These are phyloP conservation scores for Epinephelus coioides DNA, from an alignment of 2,797 vertebrate genomes.

Conservation along the genomic window DNA sequence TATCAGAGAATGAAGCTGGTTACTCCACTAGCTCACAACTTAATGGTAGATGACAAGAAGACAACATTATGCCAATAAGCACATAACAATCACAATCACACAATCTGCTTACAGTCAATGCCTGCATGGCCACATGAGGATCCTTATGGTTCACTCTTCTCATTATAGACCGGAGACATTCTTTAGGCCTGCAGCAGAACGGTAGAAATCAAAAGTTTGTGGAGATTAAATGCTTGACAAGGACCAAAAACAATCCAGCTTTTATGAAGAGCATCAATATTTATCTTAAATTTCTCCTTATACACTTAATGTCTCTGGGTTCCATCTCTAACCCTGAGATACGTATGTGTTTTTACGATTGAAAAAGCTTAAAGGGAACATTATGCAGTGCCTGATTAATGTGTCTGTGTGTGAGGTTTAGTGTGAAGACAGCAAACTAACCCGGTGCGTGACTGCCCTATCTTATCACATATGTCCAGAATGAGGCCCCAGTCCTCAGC, in stretches of 20 bases:
- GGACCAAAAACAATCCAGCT: constrained; percentile 5
- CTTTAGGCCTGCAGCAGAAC: constrained; percentile 91
- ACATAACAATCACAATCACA: neutral
- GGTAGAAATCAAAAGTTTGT: constrained; percentile 33
- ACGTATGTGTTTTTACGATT: neutral
- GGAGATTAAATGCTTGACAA: neutral
- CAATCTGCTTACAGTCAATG: constrained; percentile 91
- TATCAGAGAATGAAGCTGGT: neutral
- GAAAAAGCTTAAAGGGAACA: neutral
- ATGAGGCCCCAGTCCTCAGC: constrained; percentile 99
- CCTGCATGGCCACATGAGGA: constrained; percentile 99
- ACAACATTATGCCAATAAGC: neutral
- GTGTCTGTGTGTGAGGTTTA: constrained; percentile 11
- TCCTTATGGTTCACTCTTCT: constrained; percentile 99
- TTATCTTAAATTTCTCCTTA: neutral
- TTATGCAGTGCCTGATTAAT: constrained; percentile 1
- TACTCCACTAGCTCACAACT: neutral
- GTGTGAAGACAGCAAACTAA: constrained; percentile 78
- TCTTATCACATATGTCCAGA: constrained; percentile 99
- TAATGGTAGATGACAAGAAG: neutral
- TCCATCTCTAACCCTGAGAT: neutral
- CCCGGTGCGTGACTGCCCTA: constrained; percentile 98
- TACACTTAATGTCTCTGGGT: neutral
- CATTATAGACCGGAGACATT: constrained; percentile 98
- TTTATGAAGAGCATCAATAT: neutral